Percentiles rank a stretch among this genome's conserved stretches.
phyloP scores from a whole-genome alignment of 2,888 invertebrate species.

The Tillus elongatus region DNA sequence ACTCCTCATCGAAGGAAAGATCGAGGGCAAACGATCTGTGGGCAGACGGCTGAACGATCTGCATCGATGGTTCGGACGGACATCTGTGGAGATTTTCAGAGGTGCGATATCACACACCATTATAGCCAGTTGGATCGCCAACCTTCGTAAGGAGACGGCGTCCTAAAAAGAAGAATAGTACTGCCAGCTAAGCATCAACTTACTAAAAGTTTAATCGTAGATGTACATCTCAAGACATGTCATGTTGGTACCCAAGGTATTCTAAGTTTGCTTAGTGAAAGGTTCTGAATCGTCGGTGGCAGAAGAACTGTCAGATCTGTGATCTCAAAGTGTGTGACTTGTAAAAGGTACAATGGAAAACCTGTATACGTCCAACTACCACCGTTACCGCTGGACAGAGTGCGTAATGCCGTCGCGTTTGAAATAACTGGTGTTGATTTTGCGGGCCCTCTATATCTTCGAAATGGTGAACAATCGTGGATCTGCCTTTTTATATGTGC shows the following conservation, averaged over 20 bases:
- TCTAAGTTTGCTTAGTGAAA: slow-evolving; percentile 13
- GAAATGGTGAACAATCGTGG: slow-evolving; percentile 23
- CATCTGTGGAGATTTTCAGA: too few relatives aligned
- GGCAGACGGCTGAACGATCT: too few relatives aligned
- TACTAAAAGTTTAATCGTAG: slow-evolving; percentile 18
- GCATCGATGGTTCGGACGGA: too few relatives aligned
- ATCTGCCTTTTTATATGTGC: slow-evolving; percentile 34
- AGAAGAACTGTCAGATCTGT: slow-evolving; percentile 12
- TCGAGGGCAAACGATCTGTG: too few relatives aligned
- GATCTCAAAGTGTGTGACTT: slow-evolving; percentile 12
- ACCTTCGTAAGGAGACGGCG: too few relatives aligned
- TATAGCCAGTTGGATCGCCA: too few relatives aligned
- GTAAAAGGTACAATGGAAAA: slow-evolving; percentile 13
- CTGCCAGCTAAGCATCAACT: slow-evolving; percentile 23
- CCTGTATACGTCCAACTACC: slow-evolving; percentile 15
- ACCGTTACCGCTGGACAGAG: slow-evolving; percentile 20
- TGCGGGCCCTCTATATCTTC: slow-evolving; percentile 29
- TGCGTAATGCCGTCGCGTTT: too few relatives aligned
- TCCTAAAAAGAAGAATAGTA: too few relatives aligned
- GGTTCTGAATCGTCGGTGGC: slow-evolving; percentile 15
- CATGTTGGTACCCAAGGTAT: slow-evolving; percentile 14
- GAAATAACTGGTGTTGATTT: slow-evolving; percentile 30
- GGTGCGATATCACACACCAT: too few relatives aligned
- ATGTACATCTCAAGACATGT: slow-evolving; percentile 9
- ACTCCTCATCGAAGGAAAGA: too few relatives aligned